Percentiles rank a stretch among this genome's conserved stretches.
phyloP scores from a whole-genome alignment of 2,888 invertebrate genomes.

The Polyommatus icarus region DNA sequence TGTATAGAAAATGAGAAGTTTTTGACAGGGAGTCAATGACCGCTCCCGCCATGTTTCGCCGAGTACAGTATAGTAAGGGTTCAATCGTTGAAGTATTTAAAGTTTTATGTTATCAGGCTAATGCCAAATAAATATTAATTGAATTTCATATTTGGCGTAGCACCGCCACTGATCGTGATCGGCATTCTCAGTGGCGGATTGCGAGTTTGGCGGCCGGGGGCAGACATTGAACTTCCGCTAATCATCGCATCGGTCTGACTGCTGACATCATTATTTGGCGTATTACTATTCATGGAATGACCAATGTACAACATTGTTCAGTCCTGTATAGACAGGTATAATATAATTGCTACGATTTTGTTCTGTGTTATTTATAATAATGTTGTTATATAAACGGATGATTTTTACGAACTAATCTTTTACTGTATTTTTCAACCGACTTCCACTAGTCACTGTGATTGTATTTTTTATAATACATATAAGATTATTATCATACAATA shows the following conservation, averaged over 20 bases:
- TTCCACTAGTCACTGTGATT: no score
- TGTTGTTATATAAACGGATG: no score
- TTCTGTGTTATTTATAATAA: no score
- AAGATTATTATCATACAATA: neutral
- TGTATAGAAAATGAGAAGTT: no score
- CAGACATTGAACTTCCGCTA: constrained; percentile 46
- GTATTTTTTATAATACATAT: no score
- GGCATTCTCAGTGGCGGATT: constrained; percentile 39
- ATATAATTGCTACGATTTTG: neutral
- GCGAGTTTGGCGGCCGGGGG: constrained; percentile 39
- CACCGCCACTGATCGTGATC: constrained; percentile 34
- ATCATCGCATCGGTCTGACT: constrained; percentile 41
- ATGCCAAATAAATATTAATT: neutral
- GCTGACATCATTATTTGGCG: constrained; percentile 33
- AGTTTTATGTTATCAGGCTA: no score
- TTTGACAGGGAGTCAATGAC: no score
- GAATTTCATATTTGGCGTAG: neutral
- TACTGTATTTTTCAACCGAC: no score
- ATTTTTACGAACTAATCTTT: no score
- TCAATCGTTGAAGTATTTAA: neutral
- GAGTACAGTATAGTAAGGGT: neutral
- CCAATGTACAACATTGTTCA: neutral
- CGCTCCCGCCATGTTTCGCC: no score
- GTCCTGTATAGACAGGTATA: neutral
- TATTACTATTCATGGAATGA: constrained; percentile 27